Conservation (phyloP, 2,797 vertebrate species). For the Ceyx erithaca region DNA sequence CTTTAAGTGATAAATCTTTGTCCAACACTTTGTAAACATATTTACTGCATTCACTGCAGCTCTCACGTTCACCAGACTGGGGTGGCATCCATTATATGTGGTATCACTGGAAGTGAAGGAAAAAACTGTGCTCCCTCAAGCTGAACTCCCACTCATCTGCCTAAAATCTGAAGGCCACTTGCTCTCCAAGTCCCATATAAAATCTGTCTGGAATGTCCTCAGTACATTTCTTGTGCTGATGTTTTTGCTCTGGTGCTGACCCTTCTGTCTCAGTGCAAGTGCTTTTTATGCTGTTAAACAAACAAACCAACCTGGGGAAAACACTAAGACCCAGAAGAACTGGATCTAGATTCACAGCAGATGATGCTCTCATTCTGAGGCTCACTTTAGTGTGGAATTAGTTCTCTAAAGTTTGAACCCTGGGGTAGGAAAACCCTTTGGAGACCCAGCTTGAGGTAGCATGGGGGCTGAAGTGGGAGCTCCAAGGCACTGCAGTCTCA, state of each 20-base stretch:
- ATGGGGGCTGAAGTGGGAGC: neutral
- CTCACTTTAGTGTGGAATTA: neutral
- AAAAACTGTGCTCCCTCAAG: slow-evolving; percentile 5
- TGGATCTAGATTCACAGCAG: neutral
- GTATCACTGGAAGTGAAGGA: neutral
- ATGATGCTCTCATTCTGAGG: neutral
- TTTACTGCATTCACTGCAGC: neutral
- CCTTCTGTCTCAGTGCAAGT: neutral
- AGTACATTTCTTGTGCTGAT: neutral
- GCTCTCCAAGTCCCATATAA: neutral
- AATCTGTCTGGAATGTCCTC: neutral
- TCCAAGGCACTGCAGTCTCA: neutral
- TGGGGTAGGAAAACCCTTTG: neutral
- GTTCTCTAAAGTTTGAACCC: neutral
- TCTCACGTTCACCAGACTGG: neutral
- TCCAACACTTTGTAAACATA: neutral
- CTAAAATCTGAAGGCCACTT: slow-evolving; percentile 14
- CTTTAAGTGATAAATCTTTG: neutral
- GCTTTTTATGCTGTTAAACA: neutral
- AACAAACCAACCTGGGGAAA: neutral
- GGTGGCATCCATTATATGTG: neutral
- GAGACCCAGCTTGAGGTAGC: neutral
- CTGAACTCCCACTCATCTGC: slow-evolving; percentile 4
- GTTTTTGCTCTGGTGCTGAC: too few relatives aligned
- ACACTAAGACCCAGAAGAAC: neutral